Percentiles rank a stretch among this genome's conserved stretches.
phyloP scores from a whole-genome alignment of 53 echinoderm and acorn worm genomes.

The Hippasteria phrygiana region DNA sequence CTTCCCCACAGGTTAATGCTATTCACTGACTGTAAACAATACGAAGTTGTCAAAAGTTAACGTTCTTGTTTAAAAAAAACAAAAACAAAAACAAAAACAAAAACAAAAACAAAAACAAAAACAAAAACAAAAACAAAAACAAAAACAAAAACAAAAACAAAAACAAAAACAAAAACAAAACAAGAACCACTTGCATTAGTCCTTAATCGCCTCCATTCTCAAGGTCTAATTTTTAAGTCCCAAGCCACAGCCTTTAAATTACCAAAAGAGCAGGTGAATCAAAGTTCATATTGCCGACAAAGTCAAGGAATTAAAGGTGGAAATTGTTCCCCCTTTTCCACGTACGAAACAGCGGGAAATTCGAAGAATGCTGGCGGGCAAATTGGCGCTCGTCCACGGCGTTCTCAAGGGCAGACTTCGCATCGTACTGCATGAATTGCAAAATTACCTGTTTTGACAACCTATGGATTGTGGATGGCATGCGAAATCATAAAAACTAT shows the following conservation, averaged over 20 bases:
- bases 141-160: no score
- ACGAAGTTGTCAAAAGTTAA: no score
- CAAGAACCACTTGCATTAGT: background rate
- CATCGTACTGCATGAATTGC: background rate
- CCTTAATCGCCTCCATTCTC: no score
- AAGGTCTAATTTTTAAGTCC: background rate
- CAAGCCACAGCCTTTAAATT: background rate
- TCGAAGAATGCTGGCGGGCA: slow-evolving; percentile 40
- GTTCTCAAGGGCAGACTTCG: background rate
- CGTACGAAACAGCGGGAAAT: slow-evolving; percentile 40
- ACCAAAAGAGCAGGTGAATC: background rate
- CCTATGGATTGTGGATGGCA: no score
- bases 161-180: background rate
- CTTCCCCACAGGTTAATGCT: no score
- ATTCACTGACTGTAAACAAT: no score
- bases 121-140: no score
- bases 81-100: no score
- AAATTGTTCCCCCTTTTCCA: background rate
- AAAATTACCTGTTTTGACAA: no score
- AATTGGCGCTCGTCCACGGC: slow-evolving; percentile 37
- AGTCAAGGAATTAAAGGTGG: background rate
- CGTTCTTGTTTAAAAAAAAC: no score
- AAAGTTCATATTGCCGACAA: background rate
- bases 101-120: no score
- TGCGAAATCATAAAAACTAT: no score